Evolutionary conservation across 2,888 invertebrate species (phyloP).

Genomic region (Hoplodrina blanda): DNA sequence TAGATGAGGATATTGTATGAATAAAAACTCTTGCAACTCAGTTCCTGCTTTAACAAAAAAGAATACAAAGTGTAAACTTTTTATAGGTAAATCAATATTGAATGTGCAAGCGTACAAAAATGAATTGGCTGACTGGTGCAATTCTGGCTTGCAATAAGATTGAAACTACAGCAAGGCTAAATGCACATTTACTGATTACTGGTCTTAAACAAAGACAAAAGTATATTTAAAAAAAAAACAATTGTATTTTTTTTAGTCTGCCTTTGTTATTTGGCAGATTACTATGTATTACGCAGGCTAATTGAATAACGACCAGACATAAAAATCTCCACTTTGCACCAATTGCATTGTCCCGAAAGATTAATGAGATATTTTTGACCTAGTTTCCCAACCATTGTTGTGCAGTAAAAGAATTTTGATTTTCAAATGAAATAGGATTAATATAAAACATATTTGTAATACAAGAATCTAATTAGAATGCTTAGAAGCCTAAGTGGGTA

Average conservation of each 20-base stretch:
- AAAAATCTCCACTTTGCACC: neutral
- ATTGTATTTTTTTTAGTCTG: neutral
- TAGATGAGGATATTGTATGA: neutral
- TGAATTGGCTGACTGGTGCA: neutral
- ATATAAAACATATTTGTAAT: neutral
- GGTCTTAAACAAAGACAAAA: neutral
- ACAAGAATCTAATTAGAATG: slow-evolving; percentile 26
- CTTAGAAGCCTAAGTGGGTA: neutral
- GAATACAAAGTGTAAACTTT: neutral
- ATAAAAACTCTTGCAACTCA: neutral
- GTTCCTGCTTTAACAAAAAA: slow-evolving; percentile 19
- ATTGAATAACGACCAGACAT: neutral
- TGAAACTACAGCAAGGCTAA: neutral
- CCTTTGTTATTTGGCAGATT: neutral
- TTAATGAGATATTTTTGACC: slow-evolving; percentile 37
- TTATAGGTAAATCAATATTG: neutral
- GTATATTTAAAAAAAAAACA: neutral
- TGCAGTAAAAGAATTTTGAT: neutral
- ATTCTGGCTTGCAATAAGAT: neutral
- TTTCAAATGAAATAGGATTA: neutral
- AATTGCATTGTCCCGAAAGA: slow-evolving; percentile 28
- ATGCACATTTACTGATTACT: neutral
- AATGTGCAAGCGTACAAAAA: neutral
- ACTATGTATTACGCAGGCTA: neutral
- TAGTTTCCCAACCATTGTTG: slow-evolving; percentile 15